Percentiles rank a stretch among this genome's conserved stretches.
phyloP scores from a whole-genome alignment of 1,140 invertebrate genomes.

The Ditylenchus dipsaci region DNA sequence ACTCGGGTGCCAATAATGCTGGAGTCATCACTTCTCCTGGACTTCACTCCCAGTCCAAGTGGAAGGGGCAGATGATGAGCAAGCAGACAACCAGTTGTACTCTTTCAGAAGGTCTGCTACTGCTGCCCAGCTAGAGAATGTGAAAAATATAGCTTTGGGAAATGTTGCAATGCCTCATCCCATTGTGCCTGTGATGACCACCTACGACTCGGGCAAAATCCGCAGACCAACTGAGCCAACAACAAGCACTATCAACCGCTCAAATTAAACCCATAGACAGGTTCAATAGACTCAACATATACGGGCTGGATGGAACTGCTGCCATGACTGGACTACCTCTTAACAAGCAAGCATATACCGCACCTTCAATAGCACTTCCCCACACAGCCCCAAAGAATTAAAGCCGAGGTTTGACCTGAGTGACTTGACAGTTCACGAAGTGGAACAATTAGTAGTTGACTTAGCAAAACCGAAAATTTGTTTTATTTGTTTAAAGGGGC shows the following conservation, averaged over 20 bases:
- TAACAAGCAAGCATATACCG: neutral
- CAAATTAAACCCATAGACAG: slow-evolving; percentile 3
- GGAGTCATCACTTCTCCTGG: neutral
- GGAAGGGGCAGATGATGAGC: neutral
- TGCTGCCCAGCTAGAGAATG: neutral
- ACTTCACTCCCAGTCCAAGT: neutral
- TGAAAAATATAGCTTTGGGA: neutral
- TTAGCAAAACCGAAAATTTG: too few species aligned
- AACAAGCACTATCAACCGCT: too few species aligned
- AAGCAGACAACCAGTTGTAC: neutral
- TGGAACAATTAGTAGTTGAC: neutral
- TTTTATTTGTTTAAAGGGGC: too few species aligned
- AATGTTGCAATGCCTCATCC: slow-evolving; percentile 10
- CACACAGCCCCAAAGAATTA: neutral
- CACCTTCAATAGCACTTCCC: neutral
- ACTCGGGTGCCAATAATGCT: neutral
- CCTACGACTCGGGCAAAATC: slow-evolving; percentile 11
- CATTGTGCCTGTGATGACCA: slow-evolving; percentile 23
- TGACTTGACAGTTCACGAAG: neutral
- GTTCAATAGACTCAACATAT: neutral
- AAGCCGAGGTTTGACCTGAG: neutral
- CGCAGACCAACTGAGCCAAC: slow-evolving; percentile 1
- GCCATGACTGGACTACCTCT: too few species aligned
- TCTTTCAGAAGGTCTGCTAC: neutral
- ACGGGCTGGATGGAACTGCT: neutral